These are phyloP conservation scores for Rhingia campestris DNA, from an alignment of 2,888 invertebrate genomes.

Conservation along the genomic window DNA sequence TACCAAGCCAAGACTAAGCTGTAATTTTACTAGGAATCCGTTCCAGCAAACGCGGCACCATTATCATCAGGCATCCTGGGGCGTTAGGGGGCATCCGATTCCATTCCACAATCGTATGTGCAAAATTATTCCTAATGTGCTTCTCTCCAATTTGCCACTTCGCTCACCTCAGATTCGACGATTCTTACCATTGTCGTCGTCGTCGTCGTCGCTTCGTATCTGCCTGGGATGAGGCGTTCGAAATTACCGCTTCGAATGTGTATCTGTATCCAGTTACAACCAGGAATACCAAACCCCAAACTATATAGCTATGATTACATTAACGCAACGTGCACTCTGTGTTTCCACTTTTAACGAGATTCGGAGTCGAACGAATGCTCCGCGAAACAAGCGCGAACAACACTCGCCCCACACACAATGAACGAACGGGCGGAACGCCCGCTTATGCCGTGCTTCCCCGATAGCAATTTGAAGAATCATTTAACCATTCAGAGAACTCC, in stretches of 20 bases:
- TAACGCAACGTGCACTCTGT: slow-evolving; percentile 34
- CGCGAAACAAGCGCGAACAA: slow-evolving; percentile 3
- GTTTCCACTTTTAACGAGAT: slow-evolving; percentile 45
- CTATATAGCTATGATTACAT: slow-evolving; percentile 43
- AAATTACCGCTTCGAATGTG: slow-evolving; percentile 54
- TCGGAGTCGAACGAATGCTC: not conserved
- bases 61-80: slow-evolving; percentile 41
- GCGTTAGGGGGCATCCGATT: slow-evolving; percentile 35
- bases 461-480: slow-evolving; percentile 65
- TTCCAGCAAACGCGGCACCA: slow-evolving; percentile 24
- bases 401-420: slow-evolving; percentile 39
- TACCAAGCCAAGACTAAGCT: not conserved
- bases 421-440: slow-evolving; percentile 43
- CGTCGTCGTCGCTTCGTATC: slow-evolving; percentile 1
- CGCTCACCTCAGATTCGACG: not conserved
- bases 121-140: slow-evolving; percentile 67
- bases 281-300: slow-evolving; percentile 22
- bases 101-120: slow-evolving; percentile 29
- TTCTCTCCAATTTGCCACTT: slow-evolving; percentile 60
- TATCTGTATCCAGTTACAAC: slow-evolving; percentile 42
- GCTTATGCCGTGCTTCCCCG: slow-evolving; percentile 34
- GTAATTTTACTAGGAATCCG: slow-evolving; percentile 45
- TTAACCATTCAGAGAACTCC: slow-evolving; percentile 60
- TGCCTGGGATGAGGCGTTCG: slow-evolving; percentile 59
- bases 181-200: not conserved